Evolutionary conservation across 2,888 invertebrate genomes (phyloP).

Genomic region (Hydroisotoma schaefferi): DNA sequence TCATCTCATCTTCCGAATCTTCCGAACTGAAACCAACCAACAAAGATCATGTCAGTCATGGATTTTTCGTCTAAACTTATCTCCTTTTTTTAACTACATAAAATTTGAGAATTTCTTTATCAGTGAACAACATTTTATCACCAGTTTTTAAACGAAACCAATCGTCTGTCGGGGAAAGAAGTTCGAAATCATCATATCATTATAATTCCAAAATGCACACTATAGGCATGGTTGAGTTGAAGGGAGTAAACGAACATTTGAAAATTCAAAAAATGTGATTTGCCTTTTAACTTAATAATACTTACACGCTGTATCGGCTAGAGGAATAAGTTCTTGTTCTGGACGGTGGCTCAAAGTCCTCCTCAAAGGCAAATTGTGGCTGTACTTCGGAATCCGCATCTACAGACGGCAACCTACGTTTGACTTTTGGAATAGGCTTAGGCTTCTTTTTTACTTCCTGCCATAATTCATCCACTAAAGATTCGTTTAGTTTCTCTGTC

Average conservation of each 20-base stretch:
- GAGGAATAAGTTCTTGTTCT: slow-evolving; percentile 59
- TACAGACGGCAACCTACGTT: slow-evolving; percentile 1
- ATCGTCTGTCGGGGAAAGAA: slow-evolving; percentile 36
- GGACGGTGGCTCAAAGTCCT: slow-evolving; percentile 75
- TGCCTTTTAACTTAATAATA: slow-evolving; percentile 19
- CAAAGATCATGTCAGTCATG: not conserved
- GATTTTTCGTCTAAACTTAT: not conserved
- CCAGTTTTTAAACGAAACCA: slow-evolving; percentile 26
- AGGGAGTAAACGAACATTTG: not conserved
- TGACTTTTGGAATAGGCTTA: slow-evolving; percentile 26
- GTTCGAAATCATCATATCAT: slow-evolving; percentile 28
- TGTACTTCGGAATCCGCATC: slow-evolving; percentile 61
- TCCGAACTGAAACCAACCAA: slow-evolving; percentile 62
- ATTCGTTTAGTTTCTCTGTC: not conserved
- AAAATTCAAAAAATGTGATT: slow-evolving; percentile 19
- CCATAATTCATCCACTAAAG: slow-evolving; percentile 35
- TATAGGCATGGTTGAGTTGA: not conserved
- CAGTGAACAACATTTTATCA: slow-evolving; percentile 29
- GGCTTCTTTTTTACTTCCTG: slow-evolving; percentile 44
- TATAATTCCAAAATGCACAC: slow-evolving; percentile 15
- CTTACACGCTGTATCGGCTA: slow-evolving; percentile 35
- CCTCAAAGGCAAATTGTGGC: slow-evolving; percentile 94
- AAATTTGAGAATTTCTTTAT: not conserved
- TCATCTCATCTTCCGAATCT: slow-evolving; percentile 65
- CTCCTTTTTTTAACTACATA: not conserved